Evolutionary conservation across 2,888 invertebrate genomes (phyloP), one percentile per base, ranked within the genome.

Genomic region (Caenorhabditis angaria): DNA sequence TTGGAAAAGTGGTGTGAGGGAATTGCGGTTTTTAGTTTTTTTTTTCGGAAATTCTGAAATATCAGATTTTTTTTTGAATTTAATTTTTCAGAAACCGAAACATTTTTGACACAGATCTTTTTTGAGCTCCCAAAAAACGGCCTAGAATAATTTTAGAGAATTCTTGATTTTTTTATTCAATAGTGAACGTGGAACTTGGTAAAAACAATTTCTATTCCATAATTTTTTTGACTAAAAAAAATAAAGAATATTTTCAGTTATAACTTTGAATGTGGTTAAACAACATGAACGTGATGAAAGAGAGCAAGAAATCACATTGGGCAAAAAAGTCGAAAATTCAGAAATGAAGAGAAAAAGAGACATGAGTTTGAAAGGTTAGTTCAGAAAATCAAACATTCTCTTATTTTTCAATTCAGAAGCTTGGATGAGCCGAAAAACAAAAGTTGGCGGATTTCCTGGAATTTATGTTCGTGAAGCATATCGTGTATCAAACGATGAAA

Each of bases 301-400:
- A 10, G 70, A 70, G 25, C 62, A 70, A 24, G 70, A 70, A 53
- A 70, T 65, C 18, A 24, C 55, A 12, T 54, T 57, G 10, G 60
- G 50, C 5, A 53, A 22, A 22, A 35, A 47, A 12, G 35, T 60
- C 3, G 51, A 62, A 8, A 20, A 62, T 1, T 32, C 58, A 0
- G 70, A 65, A 28, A 47, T 65, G 29, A 25, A 56, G 25, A 53
- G 59, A 25, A 53, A 62, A 10, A 57, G 70, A 10, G 65, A 70
- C 20, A 20, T 57, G 35, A 57, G n/a, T 5, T 12, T 41, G n/a
- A 57, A 57, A 57, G 32, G 32, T 55, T 27, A 5, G 32, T 14
- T 41, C 41, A 6, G 10, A 2, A 41, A 41, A 8, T 8, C 32
- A 8, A 32, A 8, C 32, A 41, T 10, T 14, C 20, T 27, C 3